A percentile compares a stretch with the other conserved stretches of the same genome.
Evolutionary conservation across 2,113 vertebrate genomes (phyloP).

Genomic region (Rostratula benghalensis): DNA sequence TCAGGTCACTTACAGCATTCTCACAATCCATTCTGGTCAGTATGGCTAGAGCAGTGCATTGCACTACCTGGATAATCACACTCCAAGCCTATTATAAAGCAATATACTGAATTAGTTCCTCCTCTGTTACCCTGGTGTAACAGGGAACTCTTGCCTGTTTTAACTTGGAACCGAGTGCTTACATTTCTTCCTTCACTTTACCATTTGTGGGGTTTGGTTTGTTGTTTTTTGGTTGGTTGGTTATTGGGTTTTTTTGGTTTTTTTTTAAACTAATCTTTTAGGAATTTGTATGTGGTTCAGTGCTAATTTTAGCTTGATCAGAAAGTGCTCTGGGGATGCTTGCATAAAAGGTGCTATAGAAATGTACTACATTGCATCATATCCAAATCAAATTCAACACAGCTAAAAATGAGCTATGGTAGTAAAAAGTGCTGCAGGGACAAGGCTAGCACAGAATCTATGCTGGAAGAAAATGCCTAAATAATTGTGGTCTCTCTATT

Average conservation of each 20-base stretch:
- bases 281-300: not conserved
- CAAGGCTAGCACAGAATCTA: not conserved
- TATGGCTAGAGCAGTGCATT: not conserved
- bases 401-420: not conserved
- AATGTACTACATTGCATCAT: not conserved
- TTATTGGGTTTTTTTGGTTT: too few species aligned
- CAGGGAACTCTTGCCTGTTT: not conserved
- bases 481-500: not conserved
- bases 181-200: not conserved
- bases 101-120: not conserved
- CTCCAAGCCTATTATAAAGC: not conserved
- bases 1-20: not conserved
- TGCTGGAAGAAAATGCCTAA: not conserved
- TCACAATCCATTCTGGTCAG: not conserved
- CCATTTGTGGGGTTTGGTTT: too few species aligned
- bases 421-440: not conserved
- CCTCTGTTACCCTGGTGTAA: not conserved
- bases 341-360: not conserved
- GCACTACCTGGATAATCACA: not conserved
- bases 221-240: too few species aligned
- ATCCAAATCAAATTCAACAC: not conserved
- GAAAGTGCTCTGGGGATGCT: not conserved
- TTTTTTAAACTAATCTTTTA: not conserved
- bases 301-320: conserved; percentile 18
- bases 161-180: not conserved